A percentile compares a stretch with the other conserved stretches of the same genome.
Conservation (phyloP, 2,797 vertebrate species). For the Lepidocolaptes lacrymiger region DNA sequence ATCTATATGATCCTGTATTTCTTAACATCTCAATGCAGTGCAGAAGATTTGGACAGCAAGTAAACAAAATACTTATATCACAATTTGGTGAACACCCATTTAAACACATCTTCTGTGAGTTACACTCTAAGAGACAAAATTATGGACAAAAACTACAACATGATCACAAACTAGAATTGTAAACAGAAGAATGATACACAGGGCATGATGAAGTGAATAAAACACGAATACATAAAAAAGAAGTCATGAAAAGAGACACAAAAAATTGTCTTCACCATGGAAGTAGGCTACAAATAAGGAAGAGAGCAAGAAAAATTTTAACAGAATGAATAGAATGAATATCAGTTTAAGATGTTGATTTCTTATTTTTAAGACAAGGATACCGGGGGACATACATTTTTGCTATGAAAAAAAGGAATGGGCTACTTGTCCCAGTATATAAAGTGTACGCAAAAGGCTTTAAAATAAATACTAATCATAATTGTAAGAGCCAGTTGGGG, state of each 20-base stretch:
- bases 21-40: background rate
- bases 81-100: background rate
- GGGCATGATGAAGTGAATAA: background rate
- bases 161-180: background rate
- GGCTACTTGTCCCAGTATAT: background rate
- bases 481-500: background rate
- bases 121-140: background rate
- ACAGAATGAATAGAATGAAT: background rate
- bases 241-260: background rate
- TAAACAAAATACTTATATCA: background rate
- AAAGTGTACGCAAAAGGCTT: background rate
- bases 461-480: background rate
- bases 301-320: background rate
- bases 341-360: background rate
- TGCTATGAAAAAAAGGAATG: background rate
- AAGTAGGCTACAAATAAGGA: background rate
- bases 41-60: background rate
- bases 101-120: background rate
- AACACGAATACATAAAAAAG: background rate
- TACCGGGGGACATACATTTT: background rate
- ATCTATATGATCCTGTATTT: background rate
- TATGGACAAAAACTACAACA: background rate
- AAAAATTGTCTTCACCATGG: background rate
- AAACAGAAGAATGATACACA: background rate
- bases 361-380: background rate